phyloP scores from a whole-genome alignment of 1,140 invertebrate species.

The Drosophila ogumai region DNA sequence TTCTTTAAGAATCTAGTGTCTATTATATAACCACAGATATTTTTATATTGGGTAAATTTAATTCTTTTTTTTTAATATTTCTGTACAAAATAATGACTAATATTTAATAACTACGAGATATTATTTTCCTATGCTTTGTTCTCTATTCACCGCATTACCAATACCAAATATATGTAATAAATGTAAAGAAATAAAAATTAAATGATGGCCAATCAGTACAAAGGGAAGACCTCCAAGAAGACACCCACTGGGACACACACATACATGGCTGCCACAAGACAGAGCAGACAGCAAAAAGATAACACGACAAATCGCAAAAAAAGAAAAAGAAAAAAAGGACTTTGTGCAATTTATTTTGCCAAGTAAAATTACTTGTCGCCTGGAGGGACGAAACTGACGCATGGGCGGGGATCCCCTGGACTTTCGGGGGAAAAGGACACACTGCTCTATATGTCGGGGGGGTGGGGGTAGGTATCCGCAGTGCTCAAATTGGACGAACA shows the following conservation, averaged over 20 bases:
- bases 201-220: conserved; percentile 68
- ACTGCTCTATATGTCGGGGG: background rate
- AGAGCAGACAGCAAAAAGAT: conserved; percentile 43
- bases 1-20: background rate
- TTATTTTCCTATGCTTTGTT: background rate
- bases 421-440: conserved; percentile 14
- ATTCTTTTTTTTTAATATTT: background rate
- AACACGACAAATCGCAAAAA: conserved; percentile 47
- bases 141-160: background rate
- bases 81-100: background rate
- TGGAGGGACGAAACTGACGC: conserved; percentile 52
- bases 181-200: conserved; percentile 58
- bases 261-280: conserved; percentile 42
- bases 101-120: background rate
- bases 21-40: background rate
- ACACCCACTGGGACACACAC: conserved; percentile 11
- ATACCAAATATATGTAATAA: conserved; percentile 11
- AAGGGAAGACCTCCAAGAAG: conserved; percentile 19
- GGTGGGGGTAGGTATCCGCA: background rate
- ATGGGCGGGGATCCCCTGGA: conserved; percentile 23
- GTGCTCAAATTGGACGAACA: conserved; percentile 62
- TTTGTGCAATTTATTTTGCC: conserved; percentile 82
- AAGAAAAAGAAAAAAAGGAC: conserved; percentile 29
- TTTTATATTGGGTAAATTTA: background rate
- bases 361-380: conserved; percentile 83